Evolutionary conservation across 2,113 vertebrate species (phyloP), one percentile per base, ranked within the genome.

Genomic region (Corvus moneduloides): DNA sequence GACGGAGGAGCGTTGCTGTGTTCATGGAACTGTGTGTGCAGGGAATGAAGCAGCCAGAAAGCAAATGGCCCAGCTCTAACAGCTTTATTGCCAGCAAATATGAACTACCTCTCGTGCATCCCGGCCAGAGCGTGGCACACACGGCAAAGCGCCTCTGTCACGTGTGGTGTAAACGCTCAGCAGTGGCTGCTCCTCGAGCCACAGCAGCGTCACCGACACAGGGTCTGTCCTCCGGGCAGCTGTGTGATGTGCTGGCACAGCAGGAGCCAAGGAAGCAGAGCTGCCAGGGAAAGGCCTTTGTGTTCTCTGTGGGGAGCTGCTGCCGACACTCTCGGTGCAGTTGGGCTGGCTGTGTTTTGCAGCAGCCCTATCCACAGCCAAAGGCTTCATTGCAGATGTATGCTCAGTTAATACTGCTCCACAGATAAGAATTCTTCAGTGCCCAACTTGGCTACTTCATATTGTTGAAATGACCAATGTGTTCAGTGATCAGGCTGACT

Each of bases 121-220:
- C 5, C 1, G 0, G 66, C 33, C 37, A 6, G 51, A 11, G 61
- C 2, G 1, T 3, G 13, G 39, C 12, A 3, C 5, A 1, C 1
- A 1, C 3, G 7, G 51, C 41, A 20, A 2, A 59, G 35, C 7
- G 5, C 30, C 21, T 14, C 33, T 10, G n/a, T 15, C 26, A 1
- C 1, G 0, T 0, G 3, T 8, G 41, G 6, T 8, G 3, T 1
- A 14, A 44, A 5, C 1, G 3, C 46, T 37, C 46, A 13, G 44
- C 54, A 5, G 1, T 0, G 21, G 20, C 49, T 32, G 7, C 19
- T 79, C 13, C 16, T 16, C 0, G 0, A 7, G 20, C 39, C 13
- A 2, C 20, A 2, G 15, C 43, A 44, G 61, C 1, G 1, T 11
- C 46, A 8, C 64, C 3, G 1, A 7, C 5, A 11, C 19, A 3